Evolutionary conservation across 2,797 vertebrate genomes (phyloP).

Genomic region (Garrulus glandarius): DNA sequence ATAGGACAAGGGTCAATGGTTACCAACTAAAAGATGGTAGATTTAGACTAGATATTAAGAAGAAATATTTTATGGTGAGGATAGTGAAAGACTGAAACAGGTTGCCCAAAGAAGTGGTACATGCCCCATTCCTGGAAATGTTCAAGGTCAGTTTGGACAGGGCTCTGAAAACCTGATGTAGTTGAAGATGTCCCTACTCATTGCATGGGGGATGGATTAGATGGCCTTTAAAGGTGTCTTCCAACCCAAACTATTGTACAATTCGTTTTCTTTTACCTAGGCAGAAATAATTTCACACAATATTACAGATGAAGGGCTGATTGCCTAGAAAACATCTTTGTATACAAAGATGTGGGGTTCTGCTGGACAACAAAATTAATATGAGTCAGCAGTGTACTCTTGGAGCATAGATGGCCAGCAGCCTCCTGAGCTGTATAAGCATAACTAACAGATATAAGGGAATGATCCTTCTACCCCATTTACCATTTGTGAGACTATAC

Average conservation of each 20-base stretch:
- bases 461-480: neutral
- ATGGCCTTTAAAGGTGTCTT: neutral
- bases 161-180: neutral
- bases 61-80: neutral
- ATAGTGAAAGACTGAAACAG: neutral
- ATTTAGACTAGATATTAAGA: neutral
- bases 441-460: neutral
- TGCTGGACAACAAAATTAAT: neutral
- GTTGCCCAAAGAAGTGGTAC: neutral
- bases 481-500: neutral
- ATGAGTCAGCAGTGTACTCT: neutral
- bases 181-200: neutral
- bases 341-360: neutral
- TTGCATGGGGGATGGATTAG: neutral
- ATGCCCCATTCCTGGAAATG: neutral
- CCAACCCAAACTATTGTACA: neutral
- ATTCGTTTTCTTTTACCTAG: neutral
- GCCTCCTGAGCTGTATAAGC: neutral
- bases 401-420: neutral
- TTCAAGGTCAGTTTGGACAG: accelerated
- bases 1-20: neutral
- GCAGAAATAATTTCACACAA: neutral
- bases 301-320: neutral
- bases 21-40: neutral
- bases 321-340: neutral